Evolutionary conservation across 2,113 vertebrate genomes (phyloP).

Genomic region (Dipodomys spectabilis): DNA sequence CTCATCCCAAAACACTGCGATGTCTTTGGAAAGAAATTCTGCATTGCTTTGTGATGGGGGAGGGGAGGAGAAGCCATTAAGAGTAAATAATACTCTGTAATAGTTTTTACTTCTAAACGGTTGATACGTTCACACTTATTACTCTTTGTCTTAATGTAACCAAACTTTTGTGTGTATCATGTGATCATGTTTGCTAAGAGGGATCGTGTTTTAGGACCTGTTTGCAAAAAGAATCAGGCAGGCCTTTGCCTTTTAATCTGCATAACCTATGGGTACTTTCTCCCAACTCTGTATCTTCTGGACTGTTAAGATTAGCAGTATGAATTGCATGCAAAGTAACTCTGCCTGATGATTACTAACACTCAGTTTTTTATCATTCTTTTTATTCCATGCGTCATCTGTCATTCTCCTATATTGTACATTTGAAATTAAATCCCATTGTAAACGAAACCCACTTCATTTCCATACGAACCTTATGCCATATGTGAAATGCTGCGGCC

Average conservation of each 20-base stretch:
- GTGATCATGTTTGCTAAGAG: neutral
- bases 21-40: constrained; percentile 48
- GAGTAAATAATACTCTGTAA: neutral
- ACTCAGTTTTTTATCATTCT: constrained; percentile 86
- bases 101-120: constrained; percentile 36
- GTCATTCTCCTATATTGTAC: constrained; percentile 81
- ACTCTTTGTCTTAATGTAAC: neutral
- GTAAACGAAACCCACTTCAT: constrained; percentile 83
- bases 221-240: neutral
- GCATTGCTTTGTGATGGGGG: neutral
- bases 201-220: constrained; percentile 17
- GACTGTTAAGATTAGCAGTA: constrained; percentile 76
- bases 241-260: neutral
- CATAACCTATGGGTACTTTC: constrained; percentile 76
- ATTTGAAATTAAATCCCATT: constrained; percentile 83
- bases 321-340: constrained; percentile 87
- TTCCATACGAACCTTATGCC: constrained; percentile 82
- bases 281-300: constrained; percentile 55
- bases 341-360: constrained; percentile 90
- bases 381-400: constrained; percentile 87
- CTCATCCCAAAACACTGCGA: neutral
- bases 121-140: neutral
- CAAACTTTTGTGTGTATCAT: neutral
- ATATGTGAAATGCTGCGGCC: constrained; percentile 85
- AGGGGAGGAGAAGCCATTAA: neutral